Percentiles rank a stretch among this genome's conserved stretches.
phyloP scores from a whole-genome alignment of 64 coral and sea anemone species.

The Trachythela sp. region DNA sequence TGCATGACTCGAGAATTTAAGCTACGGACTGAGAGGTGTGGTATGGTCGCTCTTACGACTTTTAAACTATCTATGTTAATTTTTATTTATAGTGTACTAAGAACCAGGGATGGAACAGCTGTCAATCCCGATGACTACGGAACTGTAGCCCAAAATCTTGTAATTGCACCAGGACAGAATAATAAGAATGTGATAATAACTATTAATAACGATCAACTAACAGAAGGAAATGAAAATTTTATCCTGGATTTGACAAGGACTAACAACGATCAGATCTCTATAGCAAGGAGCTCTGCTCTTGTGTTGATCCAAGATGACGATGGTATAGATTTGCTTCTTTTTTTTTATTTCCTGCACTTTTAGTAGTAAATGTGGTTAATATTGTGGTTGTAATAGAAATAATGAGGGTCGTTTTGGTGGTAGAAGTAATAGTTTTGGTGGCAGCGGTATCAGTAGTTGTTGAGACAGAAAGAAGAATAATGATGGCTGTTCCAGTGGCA shows the following conservation, averaged over 20 bases:
- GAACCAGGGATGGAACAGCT: not conserved
- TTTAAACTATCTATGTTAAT: not conserved
- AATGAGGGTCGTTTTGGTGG: too few relatives aligned
- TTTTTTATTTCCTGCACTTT: not conserved
- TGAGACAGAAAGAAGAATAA: too few relatives aligned
- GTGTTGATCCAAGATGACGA: not conserved
- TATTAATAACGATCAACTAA: not conserved
- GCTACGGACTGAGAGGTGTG: too few relatives aligned
- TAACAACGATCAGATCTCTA: not conserved
- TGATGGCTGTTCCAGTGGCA: too few relatives aligned
- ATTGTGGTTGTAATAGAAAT: too few relatives aligned
- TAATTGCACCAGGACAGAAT: not conserved
- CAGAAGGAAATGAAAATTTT: not conserved
- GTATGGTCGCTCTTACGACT: not conserved
- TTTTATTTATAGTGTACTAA: not conserved
- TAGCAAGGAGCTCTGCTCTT: not conserved
- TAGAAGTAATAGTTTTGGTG: too few relatives aligned
- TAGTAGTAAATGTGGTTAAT: too few relatives aligned
- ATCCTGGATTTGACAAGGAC: not conserved
- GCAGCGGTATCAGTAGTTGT: too few relatives aligned
- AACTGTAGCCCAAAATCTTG: not conserved
- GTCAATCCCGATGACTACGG: not conserved
- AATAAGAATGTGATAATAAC: not conserved
- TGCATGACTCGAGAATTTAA: too few relatives aligned
- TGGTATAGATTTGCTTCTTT: not conserved